Base-by-base conservation (phyloP, 2,888 invertebrate species). In the Amphipoea oculea region DNA sequence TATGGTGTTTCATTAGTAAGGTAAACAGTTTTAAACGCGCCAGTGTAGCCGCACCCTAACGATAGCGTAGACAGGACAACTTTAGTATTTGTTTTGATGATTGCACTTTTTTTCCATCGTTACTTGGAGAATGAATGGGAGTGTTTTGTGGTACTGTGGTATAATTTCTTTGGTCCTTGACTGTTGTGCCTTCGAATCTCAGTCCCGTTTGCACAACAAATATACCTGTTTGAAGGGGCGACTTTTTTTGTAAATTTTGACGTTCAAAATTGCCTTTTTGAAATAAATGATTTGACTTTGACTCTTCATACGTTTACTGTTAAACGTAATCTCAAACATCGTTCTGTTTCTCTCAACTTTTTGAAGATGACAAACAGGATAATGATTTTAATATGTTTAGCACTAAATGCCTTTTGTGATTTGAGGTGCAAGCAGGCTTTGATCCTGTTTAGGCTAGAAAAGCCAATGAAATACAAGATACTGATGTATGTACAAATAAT, bases 21-120 rank as follows among this genome's bases (percentile, higher is more conserved):
- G 95, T 92, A 95, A 96, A 96, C 95, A 96, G 92, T 94, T 95
- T 95, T 95, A 95, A 95, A 95, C 94, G 94, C 86, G 87, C 88
- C 91, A 91, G 91, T 92, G 90, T 89, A 88, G 92, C 91, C 95
- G 92, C 95, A 90, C 95, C 95, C 92, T 92, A 84, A 88, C 85
- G 78, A 86, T 85, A 85, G 87, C 82, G 81, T 77, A 77, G 84
- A 73, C 42, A 48, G 79, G 81, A 82, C 82, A 82, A 84, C 82
- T 85, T 81, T 69, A 84, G 76, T 79, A 79, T 89, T 90, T 89
- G 84, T 88, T 88, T 87, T 86, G 71, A 79, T 80, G 75, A 84
- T 80, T 87, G 84, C 78, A 78, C 66, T 82, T 78, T 87, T 85
- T 2, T 51, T 69, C 17, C 12, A 3, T 6, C 23, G 12, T 23